Evolutionary conservation across 2,113 vertebrate genomes (phyloP).

Genomic region (Xenopus borealis): DNA sequence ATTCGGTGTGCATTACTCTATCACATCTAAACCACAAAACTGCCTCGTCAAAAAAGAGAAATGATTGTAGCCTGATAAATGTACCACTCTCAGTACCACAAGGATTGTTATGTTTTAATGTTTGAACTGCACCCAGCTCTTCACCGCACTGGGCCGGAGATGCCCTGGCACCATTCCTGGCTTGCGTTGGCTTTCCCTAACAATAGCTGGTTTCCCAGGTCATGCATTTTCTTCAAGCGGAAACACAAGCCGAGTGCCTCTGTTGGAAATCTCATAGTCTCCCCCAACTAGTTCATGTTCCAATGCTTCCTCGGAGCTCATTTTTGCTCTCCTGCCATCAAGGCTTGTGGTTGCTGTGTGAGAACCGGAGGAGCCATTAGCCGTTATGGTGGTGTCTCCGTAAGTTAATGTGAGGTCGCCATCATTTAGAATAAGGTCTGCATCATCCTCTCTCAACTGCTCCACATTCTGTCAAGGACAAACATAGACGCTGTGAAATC

Average conservation of each 20-base stretch:
- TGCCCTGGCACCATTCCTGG: constrained; percentile 51
- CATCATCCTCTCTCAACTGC: constrained; percentile 84
- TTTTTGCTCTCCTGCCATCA: constrained; percentile 72
- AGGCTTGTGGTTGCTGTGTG: constrained; percentile 61
- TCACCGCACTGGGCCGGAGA: constrained; percentile 54
- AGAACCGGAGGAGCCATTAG: constrained; percentile 81
- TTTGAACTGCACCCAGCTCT: constrained; percentile 56
- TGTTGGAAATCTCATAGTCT: constrained; percentile 83
- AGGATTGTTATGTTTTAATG: constrained; percentile 50
- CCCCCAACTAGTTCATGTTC: constrained; percentile 83
- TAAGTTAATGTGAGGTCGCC: constrained; percentile 90
- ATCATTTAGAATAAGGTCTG: constrained; percentile 86
- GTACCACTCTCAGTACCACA: constrained; percentile 54
- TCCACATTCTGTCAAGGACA: constrained; percentile 80
- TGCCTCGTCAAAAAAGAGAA: constrained; percentile 51
- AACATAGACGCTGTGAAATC: too few species aligned
- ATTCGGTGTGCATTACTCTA: constrained; percentile 1
- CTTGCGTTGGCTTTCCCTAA: constrained; percentile 45
- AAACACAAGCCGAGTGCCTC: constrained; percentile 91
- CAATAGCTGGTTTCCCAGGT: constrained; percentile 50
- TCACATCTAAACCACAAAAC: constrained; percentile 50
- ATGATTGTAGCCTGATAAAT: constrained; percentile 23
- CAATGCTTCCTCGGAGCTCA: constrained; percentile 83
- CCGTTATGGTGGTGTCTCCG: constrained; percentile 85
- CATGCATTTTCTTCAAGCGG: constrained; percentile 88